These are phyloP conservation scores for Caenorhabditis drosophilae DNA, from an alignment of 2,888 invertebrate genomes.

Conservation along the genomic window DNA sequence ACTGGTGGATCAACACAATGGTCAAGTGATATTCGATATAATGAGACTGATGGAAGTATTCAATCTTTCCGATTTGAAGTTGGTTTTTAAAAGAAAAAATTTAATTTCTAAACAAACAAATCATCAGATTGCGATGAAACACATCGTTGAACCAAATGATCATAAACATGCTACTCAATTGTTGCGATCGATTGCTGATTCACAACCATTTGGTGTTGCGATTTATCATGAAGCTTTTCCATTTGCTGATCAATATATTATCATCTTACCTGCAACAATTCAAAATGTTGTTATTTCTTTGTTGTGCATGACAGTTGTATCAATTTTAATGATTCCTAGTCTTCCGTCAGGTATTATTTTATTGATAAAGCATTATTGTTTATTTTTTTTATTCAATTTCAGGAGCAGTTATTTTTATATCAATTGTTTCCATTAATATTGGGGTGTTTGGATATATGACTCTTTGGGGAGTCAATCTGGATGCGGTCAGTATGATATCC, in stretches of 20 bases:
- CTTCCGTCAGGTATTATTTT: constrained; percentile 55
- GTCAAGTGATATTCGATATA: constrained; percentile 61
- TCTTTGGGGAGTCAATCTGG: constrained; percentile 85
- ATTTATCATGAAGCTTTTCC: constrained; percentile 61
- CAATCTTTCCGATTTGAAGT: constrained; percentile 63
- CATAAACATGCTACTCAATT: constrained; percentile 63
- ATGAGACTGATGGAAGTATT: constrained; percentile 48
- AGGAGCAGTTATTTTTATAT: constrained; percentile 90
- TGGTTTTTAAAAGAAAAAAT: constrained; percentile 2
- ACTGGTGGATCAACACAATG: constrained; percentile 66
- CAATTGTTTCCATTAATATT: constrained; percentile 88
- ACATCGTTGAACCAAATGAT: constrained; percentile 67
- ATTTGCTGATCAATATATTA: constrained; percentile 69
- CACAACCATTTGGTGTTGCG: constrained; percentile 53
- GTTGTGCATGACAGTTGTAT: constrained; percentile 88
- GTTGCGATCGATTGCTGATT: constrained; percentile 62
- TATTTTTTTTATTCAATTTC: constrained; percentile 71
- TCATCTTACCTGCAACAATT: constrained; percentile 66
- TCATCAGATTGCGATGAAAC: constrained; percentile 63
- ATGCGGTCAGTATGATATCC: constrained; percentile 83
- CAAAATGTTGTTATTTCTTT: constrained; percentile 80
- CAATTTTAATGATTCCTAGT: constrained; percentile 86
- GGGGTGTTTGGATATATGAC: constrained; percentile 96
- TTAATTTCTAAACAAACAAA: not conserved
- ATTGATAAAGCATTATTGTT: constrained; percentile 69